A percentile compares a stretch with the other conserved stretches of the same genome.
Conservation (phyloP, 2,797 vertebrate genomes). For the Anguilla megastoma region DNA sequence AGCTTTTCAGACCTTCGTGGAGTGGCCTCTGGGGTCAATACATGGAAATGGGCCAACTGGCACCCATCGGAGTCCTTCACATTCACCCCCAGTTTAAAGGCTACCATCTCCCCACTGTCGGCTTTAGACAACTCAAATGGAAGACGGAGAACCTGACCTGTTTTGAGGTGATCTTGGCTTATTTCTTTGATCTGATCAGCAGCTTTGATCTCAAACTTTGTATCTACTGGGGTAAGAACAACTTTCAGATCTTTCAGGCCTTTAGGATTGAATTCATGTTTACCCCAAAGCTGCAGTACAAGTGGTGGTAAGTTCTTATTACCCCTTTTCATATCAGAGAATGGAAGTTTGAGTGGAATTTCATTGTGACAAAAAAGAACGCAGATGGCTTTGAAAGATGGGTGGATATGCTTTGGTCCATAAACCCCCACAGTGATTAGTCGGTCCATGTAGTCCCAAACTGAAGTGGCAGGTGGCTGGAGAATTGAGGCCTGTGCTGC, state of each 20-base stretch:
- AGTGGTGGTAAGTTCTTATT: slow-evolving; percentile 83
- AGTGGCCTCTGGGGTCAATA: slow-evolving; percentile 80
- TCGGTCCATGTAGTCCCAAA: slow-evolving; percentile 90
- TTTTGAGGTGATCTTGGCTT: slow-evolving; percentile 76
- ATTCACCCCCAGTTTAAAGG: slow-evolving; percentile 79
- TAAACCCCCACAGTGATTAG: slow-evolving; percentile 85
- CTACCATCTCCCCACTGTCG: slow-evolving; percentile 68
- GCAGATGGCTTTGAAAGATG: slow-evolving; percentile 85
- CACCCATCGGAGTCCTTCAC: slow-evolving; percentile 67
- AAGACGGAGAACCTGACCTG: slow-evolving; percentile 77
- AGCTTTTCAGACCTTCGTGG: slow-evolving; percentile 71
- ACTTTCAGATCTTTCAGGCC: slow-evolving; percentile 79
- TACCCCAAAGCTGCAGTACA: slow-evolving; percentile 93
- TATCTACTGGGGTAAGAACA: slow-evolving; percentile 67
- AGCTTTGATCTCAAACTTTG: slow-evolving; percentile 79
- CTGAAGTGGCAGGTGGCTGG: slow-evolving; percentile 76
- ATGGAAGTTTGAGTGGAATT: slow-evolving; percentile 81
- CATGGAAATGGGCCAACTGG: slow-evolving; percentile 73
- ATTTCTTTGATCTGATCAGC: slow-evolving; percentile 78
- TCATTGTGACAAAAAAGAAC: slow-evolving; percentile 85
- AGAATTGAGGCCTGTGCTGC: slow-evolving; percentile 77
- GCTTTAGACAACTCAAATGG: slow-evolving; percentile 80
- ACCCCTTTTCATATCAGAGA: slow-evolving; percentile 79
- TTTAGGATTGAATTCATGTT: slow-evolving; percentile 78
- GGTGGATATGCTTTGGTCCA: slow-evolving; percentile 92